A percentile compares a stretch with the other conserved stretches of the same genome.
Evolutionary conservation across 2,797 vertebrate species (phyloP).

Genomic region (Loriculus beryllinus): DNA sequence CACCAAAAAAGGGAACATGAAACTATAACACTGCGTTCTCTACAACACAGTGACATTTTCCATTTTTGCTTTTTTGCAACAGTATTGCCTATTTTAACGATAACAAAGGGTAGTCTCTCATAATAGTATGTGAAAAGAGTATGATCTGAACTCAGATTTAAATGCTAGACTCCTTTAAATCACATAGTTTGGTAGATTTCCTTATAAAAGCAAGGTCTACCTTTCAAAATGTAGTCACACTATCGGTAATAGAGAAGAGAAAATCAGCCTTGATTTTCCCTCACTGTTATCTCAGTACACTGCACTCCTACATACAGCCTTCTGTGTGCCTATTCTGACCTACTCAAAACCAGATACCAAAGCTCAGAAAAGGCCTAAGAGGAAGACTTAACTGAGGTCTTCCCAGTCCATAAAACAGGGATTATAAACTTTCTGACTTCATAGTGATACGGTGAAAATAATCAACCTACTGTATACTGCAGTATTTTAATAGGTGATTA

Average conservation of each 20-base stretch:
- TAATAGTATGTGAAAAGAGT: not conserved
- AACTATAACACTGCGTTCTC: not conserved
- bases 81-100: not conserved
- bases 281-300: not conserved
- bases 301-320: accelerated
- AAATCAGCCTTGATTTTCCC: not conserved
- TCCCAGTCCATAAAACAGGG: not conserved
- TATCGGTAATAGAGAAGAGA: not conserved
- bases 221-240: not conserved
- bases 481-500: not conserved
- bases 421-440: not conserved
- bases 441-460: not conserved
- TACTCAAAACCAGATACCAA: not conserved
- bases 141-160: not conserved
- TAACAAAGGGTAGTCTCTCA: not conserved
- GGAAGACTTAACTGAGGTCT: not conserved
- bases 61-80: not conserved
- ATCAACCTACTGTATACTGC: not conserved
- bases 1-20: not conserved
- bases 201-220: not conserved
- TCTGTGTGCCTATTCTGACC: not conserved
- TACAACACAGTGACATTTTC: not conserved
- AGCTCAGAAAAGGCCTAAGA: not conserved
- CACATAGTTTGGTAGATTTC: accelerated
- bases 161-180: not conserved